Percentiles rank a stretch among this genome's conserved stretches.
These are phyloP conservation scores for Tipula lateralis DNA, from an alignment of 2,888 invertebrate species.

Conservation along the genomic window DNA sequence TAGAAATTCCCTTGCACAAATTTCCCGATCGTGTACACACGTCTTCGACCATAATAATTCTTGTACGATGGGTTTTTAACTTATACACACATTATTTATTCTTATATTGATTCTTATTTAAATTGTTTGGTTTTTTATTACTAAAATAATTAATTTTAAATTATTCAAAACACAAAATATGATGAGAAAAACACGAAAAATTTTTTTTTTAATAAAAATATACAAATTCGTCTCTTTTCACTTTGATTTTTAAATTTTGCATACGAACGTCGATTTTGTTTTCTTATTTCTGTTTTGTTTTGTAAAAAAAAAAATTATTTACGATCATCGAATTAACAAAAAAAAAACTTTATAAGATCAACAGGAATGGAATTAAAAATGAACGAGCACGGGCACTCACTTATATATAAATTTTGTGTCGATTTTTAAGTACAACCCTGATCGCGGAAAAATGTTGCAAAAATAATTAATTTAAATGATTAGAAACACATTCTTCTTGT, in stretches of 20 bases:
- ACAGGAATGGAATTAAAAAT: neutral
- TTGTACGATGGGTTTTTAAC: neutral
- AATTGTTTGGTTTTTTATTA: neutral
- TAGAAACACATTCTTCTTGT: constrained; percentile 15
- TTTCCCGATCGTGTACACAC: no score
- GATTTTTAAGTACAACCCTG: neutral
- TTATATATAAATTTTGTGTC: neutral
- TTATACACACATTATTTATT: neutral
- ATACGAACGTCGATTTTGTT: neutral
- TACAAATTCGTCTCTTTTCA: constrained; percentile 2
- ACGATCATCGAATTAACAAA: neutral
- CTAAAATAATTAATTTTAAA: constrained; percentile 27
- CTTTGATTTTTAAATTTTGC: neutral
- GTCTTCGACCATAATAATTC: neutral
- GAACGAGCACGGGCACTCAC: neutral
- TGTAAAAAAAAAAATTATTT: neutral
- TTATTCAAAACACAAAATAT: constrained; percentile 29
- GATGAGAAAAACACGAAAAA: constrained; percentile 27
- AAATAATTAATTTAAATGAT: constrained; percentile 24
- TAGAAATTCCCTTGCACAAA: neutral
- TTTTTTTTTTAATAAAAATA: neutral
- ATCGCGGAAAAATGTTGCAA: neutral
- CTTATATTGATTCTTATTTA: neutral
- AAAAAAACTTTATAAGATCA: constrained; percentile 4
- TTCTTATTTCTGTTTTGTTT: constrained; percentile 9